Conservation (phyloP, 2,113 vertebrate species). For the Scophthalmus maximus region DNA sequence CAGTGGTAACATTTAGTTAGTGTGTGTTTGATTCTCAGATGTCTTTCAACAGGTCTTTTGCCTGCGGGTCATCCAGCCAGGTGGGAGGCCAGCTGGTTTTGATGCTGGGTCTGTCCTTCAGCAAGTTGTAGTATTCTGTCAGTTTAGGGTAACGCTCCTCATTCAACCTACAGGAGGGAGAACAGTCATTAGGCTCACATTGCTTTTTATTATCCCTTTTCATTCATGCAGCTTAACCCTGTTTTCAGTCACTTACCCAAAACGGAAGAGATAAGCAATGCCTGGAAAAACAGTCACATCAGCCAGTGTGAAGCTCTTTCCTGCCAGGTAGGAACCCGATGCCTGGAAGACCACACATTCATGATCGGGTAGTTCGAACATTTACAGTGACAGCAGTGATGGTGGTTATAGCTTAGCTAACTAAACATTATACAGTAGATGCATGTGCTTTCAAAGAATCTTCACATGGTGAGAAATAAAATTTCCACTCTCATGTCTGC, state of each 20-base stretch:
- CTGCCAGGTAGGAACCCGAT: slow-evolving; percentile 51
- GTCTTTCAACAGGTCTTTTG: slow-evolving; percentile 58
- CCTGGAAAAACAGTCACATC: slow-evolving; percentile 69
- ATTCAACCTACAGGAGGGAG: slow-evolving; percentile 58
- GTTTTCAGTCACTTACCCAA: slow-evolving; percentile 54
- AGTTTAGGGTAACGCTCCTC: slow-evolving; percentile 73
- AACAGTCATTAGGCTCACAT: background rate
- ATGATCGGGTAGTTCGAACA: too few species aligned
- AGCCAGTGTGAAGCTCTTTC: slow-evolving; percentile 73
- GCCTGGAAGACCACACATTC: slow-evolving; percentile 2
- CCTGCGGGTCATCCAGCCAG: slow-evolving; percentile 62
- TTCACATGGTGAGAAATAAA: too few species aligned
- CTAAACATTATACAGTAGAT: too few species aligned
- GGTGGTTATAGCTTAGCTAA: too few species aligned
- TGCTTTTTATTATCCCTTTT: background rate
- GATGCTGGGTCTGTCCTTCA: slow-evolving; percentile 79
- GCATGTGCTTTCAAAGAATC: too few species aligned
- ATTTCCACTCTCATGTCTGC: too few species aligned
- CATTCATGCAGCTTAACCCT: background rate
- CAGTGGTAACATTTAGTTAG: too few species aligned
- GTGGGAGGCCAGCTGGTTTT: slow-evolving; percentile 70
- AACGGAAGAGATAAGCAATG: slow-evolving; percentile 61
- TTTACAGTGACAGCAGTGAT: too few species aligned
- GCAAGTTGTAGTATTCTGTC: slow-evolving; percentile 66
- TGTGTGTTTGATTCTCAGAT: slow-evolving; percentile 48